Evolutionary conservation across 2,113 vertebrate species (phyloP).

Genomic region (Coturnix japonica): DNA sequence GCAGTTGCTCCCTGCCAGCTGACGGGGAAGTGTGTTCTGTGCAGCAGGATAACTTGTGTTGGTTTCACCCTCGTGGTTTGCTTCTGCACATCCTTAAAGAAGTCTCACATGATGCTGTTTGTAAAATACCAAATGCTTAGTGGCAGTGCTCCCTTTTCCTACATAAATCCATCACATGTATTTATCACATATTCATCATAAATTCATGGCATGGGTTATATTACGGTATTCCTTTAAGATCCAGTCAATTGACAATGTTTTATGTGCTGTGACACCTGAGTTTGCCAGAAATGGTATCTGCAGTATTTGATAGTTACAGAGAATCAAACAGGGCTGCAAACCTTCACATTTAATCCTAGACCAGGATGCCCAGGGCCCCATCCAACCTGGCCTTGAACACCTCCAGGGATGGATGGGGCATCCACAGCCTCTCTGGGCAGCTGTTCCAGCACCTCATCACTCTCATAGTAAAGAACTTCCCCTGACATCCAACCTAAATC

Average conservation of each 20-base stretch:
- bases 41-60: rapidly evolving
- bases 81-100: neutral
- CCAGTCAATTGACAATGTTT: neutral
- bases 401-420: too few species aligned
- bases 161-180: neutral
- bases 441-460: too few species aligned
- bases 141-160: neutral
- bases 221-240: neutral
- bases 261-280: neutral
- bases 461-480: too few species aligned
- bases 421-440: too few species aligned
- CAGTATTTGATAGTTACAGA: neutral
- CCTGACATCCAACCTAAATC: too few species aligned
- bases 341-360: too few species aligned
- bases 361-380: too few species aligned
- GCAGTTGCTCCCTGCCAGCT: neutral
- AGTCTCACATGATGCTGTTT: neutral
- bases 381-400: too few species aligned
- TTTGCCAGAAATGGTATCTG: neutral
- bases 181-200: too few species aligned
- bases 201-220: neutral
- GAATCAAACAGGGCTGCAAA: too few species aligned
- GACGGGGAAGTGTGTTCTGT: neutral
- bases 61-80: neutral
- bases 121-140: neutral